Base-by-base conservation (phyloP, 2,113 vertebrate species). In the Zosterops japonicus region DNA sequence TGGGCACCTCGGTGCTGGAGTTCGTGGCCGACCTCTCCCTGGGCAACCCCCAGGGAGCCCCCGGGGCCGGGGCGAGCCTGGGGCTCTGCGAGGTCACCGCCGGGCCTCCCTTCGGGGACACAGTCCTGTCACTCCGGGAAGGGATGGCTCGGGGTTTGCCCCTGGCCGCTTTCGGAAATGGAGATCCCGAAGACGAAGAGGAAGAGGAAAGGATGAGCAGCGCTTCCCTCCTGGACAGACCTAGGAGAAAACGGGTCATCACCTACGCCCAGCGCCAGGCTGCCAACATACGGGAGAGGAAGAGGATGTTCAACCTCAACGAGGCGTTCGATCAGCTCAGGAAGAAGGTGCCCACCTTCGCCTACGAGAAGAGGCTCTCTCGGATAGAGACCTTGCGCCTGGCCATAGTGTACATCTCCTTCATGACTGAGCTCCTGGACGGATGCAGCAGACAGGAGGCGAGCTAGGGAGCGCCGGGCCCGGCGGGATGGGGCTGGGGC, bases 401-500 rank as follows among this genome's bases (percentile, higher is more conserved):
- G 71, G 99, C 99, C 87, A 99, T 99, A 42, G 98, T 99, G 57
- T 99, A 99, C 96, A 99, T 99, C 89, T 98, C 99, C 87, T 99
- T 99, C 95, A 99, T 99, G 99, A 99, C 98, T 5, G 99, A 99
- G 93, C 98, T 99, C 74, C 94, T 99, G 96, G 98, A 98, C n/a
- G 69, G 92, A 75, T 88, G 95, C 77, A 72, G 91, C 50, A 72
- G 93, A 42, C 61, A 95, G 86, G 84, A 95, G 9, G 42, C 41
- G 15, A 69, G 93, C 67, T 97, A 97, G 92, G 44, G 57, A 13
- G 50, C 2, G 4, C 36, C 29, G 14, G 47, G 31, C 33, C 35
- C 44, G 36, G 46, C 6, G 63, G 70, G 59, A 24, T 6, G 6
- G 29, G 44, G 63, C 64, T 9, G 39, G 15, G 35, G 9, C 41